phyloP scores from a whole-genome alignment of 2,888 invertebrate species.

The Ommatoiulus sabulosus region DNA sequence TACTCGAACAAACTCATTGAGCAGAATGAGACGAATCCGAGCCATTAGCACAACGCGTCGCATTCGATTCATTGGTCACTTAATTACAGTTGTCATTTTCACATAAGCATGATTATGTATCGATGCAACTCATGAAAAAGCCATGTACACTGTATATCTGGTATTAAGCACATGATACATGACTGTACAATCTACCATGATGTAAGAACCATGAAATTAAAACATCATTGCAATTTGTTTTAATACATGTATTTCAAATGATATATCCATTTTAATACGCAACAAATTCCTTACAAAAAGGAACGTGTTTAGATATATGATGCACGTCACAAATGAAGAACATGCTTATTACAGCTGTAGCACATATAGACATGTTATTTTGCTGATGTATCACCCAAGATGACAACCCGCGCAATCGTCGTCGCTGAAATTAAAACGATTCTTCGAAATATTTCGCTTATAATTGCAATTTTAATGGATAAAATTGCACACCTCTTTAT shows the following conservation, averaged over 20 bases:
- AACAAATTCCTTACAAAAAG: too few species aligned
- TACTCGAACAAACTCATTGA: not conserved
- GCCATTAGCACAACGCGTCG: not conserved
- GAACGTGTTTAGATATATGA: too few species aligned
- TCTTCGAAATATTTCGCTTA: not conserved
- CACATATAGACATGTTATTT: too few species aligned
- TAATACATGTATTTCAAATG: not conserved
- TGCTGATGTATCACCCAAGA: not conserved
- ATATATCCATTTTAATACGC: not conserved
- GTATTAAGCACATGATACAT: too few species aligned
- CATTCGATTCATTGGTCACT: not conserved
- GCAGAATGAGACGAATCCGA: not conserved
- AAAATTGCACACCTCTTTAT: not conserved
- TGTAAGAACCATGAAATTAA: too few species aligned
- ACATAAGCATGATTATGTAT: not conserved
- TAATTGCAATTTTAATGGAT: slow-evolving; percentile 11
- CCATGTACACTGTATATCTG: too few species aligned
- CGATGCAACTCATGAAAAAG: not conserved
- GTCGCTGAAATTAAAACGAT: not conserved
- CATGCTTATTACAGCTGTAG: not conserved
- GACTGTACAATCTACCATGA: too few species aligned
- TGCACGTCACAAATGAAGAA: too few species aligned
- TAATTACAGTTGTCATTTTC: not conserved
- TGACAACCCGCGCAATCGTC: not conserved
- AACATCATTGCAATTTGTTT: too few species aligned